Base-by-base conservation (phyloP, 2,113 vertebrate species). In the Marcusenius ussheri region DNA sequence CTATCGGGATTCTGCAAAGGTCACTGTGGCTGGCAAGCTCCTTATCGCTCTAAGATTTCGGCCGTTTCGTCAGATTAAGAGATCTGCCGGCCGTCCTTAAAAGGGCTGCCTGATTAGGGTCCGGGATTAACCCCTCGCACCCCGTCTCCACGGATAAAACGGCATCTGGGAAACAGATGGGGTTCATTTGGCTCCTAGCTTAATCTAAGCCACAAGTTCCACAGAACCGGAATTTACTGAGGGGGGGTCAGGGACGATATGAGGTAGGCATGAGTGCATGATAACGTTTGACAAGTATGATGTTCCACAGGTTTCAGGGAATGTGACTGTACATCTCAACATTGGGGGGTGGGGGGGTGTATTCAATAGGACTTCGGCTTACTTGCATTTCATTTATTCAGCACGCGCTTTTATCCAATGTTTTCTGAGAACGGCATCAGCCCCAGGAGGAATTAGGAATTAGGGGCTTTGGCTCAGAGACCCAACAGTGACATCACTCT, bases 131-230 rank as follows among this genome's bases (percentile, higher is more conserved):
- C 91, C 93, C 91, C 88, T 7, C 46, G 19, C 50, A 89, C 92
- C 89, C 92, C 90, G 90, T 91, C 92, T 92, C 92, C 87, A 39
- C 88, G 91, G 89, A 88, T 11, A 31, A n/a, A 17, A 66, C 85
- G 88, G 89, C 95, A 96, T 96, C 95, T 96, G 96, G 94, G 90
- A 89, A 46, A 92, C 95, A 96, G 94, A 95, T 96, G 96, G 83
- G 24, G 91, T 86, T 35, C 42, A 13, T 66, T 47, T n/a, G 27
- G 19, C n/a, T 31, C 24, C 83, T 17, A 15, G 13, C n/a, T 66
- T 90, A 90, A 39, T 35, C 15, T 15, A 51, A 87, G 70, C 46
- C 47, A 42, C 31, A 42, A 66, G 77, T 6, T 15, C 7, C 15
- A 47, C 83, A 74, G 42, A 31, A 74, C 15, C 56, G 39, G 56